These are phyloP conservation scores for Eupithecia tripunctaria DNA, from an alignment of 2,888 invertebrate genomes.

Conservation along the genomic window DNA sequence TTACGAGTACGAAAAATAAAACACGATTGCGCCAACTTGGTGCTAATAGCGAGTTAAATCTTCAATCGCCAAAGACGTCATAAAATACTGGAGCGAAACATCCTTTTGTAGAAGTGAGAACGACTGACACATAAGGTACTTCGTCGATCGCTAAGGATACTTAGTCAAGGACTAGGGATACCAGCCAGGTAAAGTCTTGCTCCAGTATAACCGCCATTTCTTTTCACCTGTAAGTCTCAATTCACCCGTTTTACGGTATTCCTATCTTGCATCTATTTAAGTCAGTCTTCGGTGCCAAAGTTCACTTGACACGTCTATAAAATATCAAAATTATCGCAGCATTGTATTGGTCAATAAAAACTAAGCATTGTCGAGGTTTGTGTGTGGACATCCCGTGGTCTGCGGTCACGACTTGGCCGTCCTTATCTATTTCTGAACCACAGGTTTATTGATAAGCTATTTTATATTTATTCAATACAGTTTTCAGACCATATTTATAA, in stretches of 20 bases:
- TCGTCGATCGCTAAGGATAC: too few relatives aligned
- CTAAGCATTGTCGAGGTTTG: conserved; percentile 26
- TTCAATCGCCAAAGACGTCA: neutral
- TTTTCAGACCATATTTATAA: neutral
- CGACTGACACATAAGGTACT: too few relatives aligned
- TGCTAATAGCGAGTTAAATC: neutral
- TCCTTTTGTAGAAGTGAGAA: too few relatives aligned
- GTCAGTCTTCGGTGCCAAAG: neutral
- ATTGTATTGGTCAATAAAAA: conserved; percentile 16
- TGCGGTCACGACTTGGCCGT: conserved; percentile 40
- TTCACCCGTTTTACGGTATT: too few relatives aligned
- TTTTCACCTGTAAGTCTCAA: too few relatives aligned
- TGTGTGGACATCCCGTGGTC: conserved; percentile 37
- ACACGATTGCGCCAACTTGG: neutral
- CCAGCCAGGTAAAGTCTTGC: too few relatives aligned
- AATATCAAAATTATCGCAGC: neutral
- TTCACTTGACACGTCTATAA: neutral
- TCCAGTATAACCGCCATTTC: too few relatives aligned
- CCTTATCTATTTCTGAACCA: conserved; percentile 32
- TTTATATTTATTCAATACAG: conserved; percentile 3
- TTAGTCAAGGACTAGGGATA: too few relatives aligned
- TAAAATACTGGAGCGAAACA: too few relatives aligned
- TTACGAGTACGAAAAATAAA: neutral
- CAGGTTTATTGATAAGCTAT: conserved; percentile 37
- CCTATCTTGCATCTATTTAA: neutral